Evolutionary conservation across 23 tunicate species (phyloP).

Genomic region (Phallusia fumigata): DNA sequence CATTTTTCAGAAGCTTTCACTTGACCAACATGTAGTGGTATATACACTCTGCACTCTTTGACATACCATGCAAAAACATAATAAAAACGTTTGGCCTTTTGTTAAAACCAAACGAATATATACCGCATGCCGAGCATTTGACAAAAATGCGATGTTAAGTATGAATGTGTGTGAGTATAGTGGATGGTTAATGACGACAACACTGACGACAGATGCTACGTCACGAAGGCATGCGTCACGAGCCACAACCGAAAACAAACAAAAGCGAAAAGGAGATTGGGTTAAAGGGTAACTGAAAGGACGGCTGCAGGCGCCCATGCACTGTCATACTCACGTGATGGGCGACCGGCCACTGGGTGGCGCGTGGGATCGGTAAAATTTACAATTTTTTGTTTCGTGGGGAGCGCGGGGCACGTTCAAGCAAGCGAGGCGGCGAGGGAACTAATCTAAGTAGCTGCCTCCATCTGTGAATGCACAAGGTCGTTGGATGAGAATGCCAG

Average conservation of each 20-base stretch:
- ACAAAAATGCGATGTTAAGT: not conserved
- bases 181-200: not conserved
- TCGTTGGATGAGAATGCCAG: too few relatives aligned
- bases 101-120: not conserved
- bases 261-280: not conserved
- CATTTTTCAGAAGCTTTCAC: too few relatives aligned
- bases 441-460: constrained; percentile 1
- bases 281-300: constrained; percentile 1
- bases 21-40: too few relatives aligned
- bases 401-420: constrained; percentile 3
- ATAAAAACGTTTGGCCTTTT: not conserved
- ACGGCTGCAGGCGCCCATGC: not conserved
- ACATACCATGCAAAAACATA: not conserved
- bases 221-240: not conserved
- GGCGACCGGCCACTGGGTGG: not conserved
- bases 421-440: not conserved
- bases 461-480: constrained; percentile 8
- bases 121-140: not conserved
- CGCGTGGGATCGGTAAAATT: not conserved
- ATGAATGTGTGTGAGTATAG: not conserved
- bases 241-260: not conserved
- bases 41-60: too few relatives aligned
- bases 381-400: not conserved
- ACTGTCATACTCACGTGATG: constrained; percentile 9
- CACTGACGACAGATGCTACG: constrained; percentile 4